Evolutionary conservation across 2,797 vertebrate species (phyloP).

Genomic region (Agapornis canus): DNA sequence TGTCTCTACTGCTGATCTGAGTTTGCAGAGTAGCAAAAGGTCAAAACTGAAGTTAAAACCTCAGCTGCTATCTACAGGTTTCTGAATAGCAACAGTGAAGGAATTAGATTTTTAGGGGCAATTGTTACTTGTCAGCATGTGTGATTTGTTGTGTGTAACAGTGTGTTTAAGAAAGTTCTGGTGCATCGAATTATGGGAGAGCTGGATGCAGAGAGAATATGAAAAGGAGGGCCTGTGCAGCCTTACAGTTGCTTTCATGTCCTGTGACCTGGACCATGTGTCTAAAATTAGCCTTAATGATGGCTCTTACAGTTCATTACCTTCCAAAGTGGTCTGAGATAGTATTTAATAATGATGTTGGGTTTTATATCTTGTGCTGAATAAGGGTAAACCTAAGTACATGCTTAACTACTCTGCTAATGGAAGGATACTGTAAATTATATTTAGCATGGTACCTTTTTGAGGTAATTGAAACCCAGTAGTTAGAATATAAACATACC

Average conservation of each 20-base stretch:
- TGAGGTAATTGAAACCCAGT: neutral
- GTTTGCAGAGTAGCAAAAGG: neutral
- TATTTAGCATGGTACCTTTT: neutral
- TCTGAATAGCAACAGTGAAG: neutral
- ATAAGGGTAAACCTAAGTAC: neutral
- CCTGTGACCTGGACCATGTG: neutral
- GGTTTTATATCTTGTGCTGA: neutral
- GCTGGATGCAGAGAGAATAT: neutral
- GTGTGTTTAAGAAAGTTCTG: neutral
- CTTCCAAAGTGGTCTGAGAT: neutral
- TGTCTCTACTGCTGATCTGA: neutral
- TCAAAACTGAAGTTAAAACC: neutral
- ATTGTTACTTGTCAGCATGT: neutral
- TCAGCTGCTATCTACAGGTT: neutral
- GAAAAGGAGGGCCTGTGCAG: neutral
- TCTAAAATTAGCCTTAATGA: constrained; percentile 38
- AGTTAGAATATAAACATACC: neutral
- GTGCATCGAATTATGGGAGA: neutral
- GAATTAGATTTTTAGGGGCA: neutral
- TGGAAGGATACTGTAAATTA: neutral
- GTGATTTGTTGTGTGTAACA: neutral
- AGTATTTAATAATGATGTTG: neutral
- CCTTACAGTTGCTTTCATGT: neutral
- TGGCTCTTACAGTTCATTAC: neutral
- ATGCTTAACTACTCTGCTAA: neutral